Percentiles rank a stretch among this genome's conserved stretches.
Conservation (phyloP, 2,797 vertebrate genomes). For the Holocentrus rufus region DNA sequence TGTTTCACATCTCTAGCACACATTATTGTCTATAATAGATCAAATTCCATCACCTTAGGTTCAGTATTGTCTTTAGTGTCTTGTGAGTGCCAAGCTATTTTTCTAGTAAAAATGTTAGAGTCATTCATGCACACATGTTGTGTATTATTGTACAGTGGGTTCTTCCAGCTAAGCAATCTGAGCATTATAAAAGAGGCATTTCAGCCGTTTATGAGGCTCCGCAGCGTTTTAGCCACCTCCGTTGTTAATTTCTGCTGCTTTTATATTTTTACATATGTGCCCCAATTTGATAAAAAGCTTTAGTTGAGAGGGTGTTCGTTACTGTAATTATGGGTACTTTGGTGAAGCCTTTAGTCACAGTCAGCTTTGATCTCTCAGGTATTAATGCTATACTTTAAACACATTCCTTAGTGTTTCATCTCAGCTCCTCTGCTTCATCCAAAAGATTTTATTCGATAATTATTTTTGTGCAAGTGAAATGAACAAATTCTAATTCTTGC, state of each 20-base stretch:
- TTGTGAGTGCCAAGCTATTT: constrained; percentile 37
- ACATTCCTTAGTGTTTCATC: background rate
- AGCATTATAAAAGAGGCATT: constrained; percentile 1
- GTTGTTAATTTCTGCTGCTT: background rate
- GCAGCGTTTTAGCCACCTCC: background rate
- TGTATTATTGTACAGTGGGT: constrained; percentile 14
- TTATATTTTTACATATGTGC: constrained; percentile 8
- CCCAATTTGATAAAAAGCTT: background rate
- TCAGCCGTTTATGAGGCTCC: background rate
- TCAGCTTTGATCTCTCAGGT: background rate
- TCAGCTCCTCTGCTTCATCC: background rate
- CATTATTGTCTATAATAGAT: constrained; percentile 3
- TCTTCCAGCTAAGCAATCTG: constrained; percentile 18
- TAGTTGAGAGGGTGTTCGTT: too few species aligned
- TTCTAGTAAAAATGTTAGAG: constrained; percentile 26
- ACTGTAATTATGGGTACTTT: too few species aligned
- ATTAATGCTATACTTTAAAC: background rate
- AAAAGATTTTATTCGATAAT: constrained; percentile 4
- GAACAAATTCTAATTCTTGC: constrained; percentile 38
- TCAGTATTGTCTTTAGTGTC: constrained; percentile 17
- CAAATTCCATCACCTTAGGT: background rate
- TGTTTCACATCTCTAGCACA: constrained; percentile 20
- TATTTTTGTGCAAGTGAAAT: background rate
- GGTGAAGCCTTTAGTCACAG: background rate
- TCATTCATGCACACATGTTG: constrained; percentile 14